These are phyloP conservation scores for Papilio gigon DNA, from an alignment of 2,888 invertebrate species.

Conservation along the genomic window DNA sequence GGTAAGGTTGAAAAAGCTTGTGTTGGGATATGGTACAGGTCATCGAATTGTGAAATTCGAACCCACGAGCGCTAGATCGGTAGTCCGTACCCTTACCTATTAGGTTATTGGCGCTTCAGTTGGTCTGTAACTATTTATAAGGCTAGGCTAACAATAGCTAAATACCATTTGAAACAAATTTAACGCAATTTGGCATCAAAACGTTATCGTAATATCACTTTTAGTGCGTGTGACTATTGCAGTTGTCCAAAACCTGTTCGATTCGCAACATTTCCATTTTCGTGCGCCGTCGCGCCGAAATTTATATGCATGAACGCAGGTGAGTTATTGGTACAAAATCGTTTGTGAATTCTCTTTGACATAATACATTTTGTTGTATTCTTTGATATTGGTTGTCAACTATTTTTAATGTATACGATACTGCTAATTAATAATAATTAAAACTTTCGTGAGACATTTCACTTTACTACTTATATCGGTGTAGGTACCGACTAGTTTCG, in stretches of 20 bases:
- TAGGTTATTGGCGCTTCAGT: no score
- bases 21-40: no score
- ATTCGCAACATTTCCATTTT: conserved; percentile 34
- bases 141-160: conserved; percentile 9
- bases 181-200: conserved; percentile 21
- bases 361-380: background rate
- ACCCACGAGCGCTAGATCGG: no score
- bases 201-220: conserved; percentile 24
- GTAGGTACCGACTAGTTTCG: no score
- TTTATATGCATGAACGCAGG: conserved; percentile 18
- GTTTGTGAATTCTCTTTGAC: conserved; percentile 6
- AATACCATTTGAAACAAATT: conserved; percentile 1
- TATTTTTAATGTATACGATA: no score
- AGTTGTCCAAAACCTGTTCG: conserved; percentile 31
- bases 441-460: no score
- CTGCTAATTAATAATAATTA: no score
- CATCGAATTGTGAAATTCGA: no score
- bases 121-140: no score
- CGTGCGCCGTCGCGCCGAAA: conserved; percentile 14
- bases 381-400: background rate
- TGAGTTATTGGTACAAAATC: conserved; percentile 24
- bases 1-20: no score
- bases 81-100: no score
- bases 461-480: no score
- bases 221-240: conserved; percentile 8